These are phyloP conservation scores for Pemphredon lugubris DNA, from an alignment of 2,888 invertebrate genomes.

Conservation along the genomic window DNA sequence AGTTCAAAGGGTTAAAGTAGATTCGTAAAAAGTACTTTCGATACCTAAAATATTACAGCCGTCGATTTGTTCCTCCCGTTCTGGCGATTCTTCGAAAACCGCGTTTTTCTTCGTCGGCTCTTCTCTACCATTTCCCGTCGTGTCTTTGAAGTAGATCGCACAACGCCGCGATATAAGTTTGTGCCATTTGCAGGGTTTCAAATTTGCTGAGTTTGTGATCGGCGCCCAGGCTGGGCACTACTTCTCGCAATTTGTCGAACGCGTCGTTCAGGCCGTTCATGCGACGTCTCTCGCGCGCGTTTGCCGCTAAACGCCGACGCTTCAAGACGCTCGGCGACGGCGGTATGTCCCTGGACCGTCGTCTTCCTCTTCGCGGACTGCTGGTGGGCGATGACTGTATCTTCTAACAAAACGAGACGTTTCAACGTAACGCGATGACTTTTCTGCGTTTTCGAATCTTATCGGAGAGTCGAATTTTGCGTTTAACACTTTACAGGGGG, in stretches of 20 bases:
- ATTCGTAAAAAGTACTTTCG: too few species aligned
- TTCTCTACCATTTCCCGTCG: constrained; percentile 66
- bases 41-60: too few species aligned
- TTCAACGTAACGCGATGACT: background rate
- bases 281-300: constrained; percentile 87
- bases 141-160: constrained; percentile 84
- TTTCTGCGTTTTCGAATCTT: too few species aligned
- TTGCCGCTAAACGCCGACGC: constrained; percentile 87
- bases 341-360: constrained; percentile 78
- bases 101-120: too few species aligned
- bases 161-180: constrained; percentile 88
- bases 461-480: too few species aligned
- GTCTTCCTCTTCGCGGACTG: constrained; percentile 75
- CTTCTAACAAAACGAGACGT: constrained; percentile 51
- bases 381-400: constrained; percentile 69
- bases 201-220: constrained; percentile 89
- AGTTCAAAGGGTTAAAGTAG: too few species aligned
- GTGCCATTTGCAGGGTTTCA: constrained; percentile 91
- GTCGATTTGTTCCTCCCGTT: too few species aligned
- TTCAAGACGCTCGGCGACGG: constrained; percentile 84
- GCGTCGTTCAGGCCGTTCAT: constrained; percentile 91
- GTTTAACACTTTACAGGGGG: too few species aligned
- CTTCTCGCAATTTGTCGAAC: constrained; percentile 87
- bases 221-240: constrained; percentile 87
- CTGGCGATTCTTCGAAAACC: too few species aligned